A percentile compares a stretch with the other conserved stretches of the same genome.
Evolutionary conservation across 2,113 vertebrate genomes (phyloP).

Genomic region (Porphyrio hochstetteri): DNA sequence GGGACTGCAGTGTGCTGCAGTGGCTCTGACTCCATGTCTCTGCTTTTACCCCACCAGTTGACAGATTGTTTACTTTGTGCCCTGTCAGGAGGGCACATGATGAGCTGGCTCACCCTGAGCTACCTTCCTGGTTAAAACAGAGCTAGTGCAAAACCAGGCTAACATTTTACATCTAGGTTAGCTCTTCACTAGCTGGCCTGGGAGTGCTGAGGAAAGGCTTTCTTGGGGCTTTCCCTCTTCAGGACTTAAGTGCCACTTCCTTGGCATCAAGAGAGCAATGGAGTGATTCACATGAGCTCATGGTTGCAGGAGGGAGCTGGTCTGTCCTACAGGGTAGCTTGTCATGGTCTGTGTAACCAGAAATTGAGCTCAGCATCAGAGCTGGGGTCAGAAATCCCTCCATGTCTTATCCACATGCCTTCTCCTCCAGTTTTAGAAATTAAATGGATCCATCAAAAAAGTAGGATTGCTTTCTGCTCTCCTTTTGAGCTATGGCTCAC

Average conservation of each 20-base stretch:
- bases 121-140: background rate
- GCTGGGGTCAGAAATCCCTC: background rate
- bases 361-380: background rate
- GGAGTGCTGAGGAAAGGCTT: background rate
- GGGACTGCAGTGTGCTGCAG: background rate
- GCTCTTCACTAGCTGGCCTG: background rate
- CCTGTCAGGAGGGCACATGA: accelerated
- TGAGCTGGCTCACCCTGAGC: background rate
- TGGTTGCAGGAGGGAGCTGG: background rate
- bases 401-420: background rate
- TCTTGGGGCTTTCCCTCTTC: accelerated
- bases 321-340: background rate
- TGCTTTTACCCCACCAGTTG: background rate
- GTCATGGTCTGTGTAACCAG: background rate
- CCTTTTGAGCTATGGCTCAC: background rate
- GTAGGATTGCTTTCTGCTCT: background rate
- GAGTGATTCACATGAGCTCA: background rate
- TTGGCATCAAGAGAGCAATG: accelerated
- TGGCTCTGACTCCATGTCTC: background rate
- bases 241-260: background rate
- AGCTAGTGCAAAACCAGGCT: background rate
- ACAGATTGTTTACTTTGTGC: background rate
- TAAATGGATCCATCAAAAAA: background rate
- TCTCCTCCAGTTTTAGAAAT: background rate
- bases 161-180: background rate